Base-by-base conservation (phyloP, 92 coral and sea anemone genomes). In the Plumapathes pennacea region DNA sequence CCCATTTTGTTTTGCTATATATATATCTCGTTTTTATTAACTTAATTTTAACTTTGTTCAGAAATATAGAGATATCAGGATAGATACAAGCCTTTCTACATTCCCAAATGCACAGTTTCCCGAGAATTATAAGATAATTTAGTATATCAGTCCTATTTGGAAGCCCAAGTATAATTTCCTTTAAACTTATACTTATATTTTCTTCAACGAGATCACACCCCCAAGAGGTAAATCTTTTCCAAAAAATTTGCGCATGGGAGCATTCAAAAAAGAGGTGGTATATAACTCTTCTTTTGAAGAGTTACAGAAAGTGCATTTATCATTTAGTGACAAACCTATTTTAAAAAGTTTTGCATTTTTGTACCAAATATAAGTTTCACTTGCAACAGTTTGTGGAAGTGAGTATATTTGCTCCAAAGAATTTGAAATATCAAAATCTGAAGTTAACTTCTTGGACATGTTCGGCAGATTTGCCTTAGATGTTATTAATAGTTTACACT, bases 111-210 rank as follows among this genome's bases (percentile, higher is more conserved):
- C 22, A 10, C 46, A 40, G 12, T 40, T 40, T 40, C 12, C 46
- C 2, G 46, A 40, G 46, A 40, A 40, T 40, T 40, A 40, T 40
- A 40, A 40, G 46, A 40, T 40, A 40, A 12, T 40, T 40, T 40
- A 40, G 14, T 4, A 40, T 40, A 40, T 40, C 46, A 2, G 5
- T 40, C 12, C 46, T 40, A 10, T 40, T 40, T 5, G 12, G 13
- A 42, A 42, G 48, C 22, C 48, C 48, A 42, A 42, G 48, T 42
- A 42, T 42, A 13, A 42, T 42, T 5, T 42, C 48, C 9, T 41
- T 41, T 11, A 42, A 42, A 0, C 23, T 42, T 13, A 42, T 0
- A 10, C 11, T 42, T 13, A 42, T 42, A 0, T 5, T 42, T 42
- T 42, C 21, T 26, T 42, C 7, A 42, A 42, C 19, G 23, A 42